phyloP scores from a whole-genome alignment of 1,140 invertebrate species.

The Cryptotermes secundus region DNA sequence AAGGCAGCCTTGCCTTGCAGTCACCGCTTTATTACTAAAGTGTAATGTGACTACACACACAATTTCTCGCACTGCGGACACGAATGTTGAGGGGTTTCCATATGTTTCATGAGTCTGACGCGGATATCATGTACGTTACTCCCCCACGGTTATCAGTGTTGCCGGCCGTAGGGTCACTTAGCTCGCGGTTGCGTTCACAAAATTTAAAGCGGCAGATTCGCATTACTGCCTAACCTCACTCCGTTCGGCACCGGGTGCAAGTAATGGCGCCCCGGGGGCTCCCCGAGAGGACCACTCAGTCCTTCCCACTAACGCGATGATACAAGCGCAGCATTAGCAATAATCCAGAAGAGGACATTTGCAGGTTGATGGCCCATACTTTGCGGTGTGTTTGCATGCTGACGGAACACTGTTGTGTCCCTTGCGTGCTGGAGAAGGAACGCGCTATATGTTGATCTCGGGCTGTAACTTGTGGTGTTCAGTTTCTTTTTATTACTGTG shows the following conservation, averaged over 20 bases:
- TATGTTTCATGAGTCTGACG: neutral
- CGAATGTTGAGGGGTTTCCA: too few relatives aligned
- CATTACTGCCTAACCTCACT: slow-evolving; percentile 32
- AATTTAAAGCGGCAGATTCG: slow-evolving; percentile 33
- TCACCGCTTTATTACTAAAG: too few relatives aligned
- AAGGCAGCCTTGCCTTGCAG: too few relatives aligned
- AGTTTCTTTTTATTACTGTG: too few relatives aligned
- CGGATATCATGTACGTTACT: neutral
- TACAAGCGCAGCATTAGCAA: slow-evolving; percentile 11
- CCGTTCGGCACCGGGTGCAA: neutral
- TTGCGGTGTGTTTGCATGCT: neutral
- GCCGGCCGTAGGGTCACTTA: neutral
- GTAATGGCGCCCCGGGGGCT: slow-evolving; percentile 18
- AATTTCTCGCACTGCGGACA: too few relatives aligned
- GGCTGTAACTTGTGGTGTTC: too few relatives aligned
- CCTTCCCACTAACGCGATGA: neutral
- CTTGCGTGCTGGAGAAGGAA: too few relatives aligned
- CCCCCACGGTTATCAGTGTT: neutral
- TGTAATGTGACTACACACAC: too few relatives aligned
- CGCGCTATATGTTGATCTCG: too few relatives aligned
- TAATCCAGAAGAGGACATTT: neutral
- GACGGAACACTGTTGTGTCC: neutral
- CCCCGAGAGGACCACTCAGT: neutral
- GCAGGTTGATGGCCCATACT: neutral
- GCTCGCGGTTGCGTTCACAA: slow-evolving; percentile 3